Percentiles rank a stretch among this genome's conserved stretches.
These are phyloP conservation scores for Maccullochella peelii DNA, from an alignment of 2,113 vertebrate species.

Conservation along the genomic window DNA sequence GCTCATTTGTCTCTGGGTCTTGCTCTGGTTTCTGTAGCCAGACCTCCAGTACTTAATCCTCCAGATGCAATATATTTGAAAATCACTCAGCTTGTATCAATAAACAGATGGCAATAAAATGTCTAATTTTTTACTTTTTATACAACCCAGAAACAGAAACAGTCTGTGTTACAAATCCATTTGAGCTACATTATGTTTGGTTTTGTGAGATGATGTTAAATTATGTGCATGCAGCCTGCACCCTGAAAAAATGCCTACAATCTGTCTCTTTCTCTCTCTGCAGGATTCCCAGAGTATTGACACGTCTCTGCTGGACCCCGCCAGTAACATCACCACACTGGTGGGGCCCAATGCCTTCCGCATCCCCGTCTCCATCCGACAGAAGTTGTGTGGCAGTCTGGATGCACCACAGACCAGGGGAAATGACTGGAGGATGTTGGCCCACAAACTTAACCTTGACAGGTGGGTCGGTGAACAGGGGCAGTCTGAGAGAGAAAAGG, in stretches of 20 bases:
- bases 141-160: background rate
- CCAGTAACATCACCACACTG: constrained; percentile 91
- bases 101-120: constrained; percentile 31
- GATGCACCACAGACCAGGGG: constrained; percentile 97
- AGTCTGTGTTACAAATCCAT: constrained; percentile 28
- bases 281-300: constrained; percentile 93
- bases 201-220: constrained; percentile 13
- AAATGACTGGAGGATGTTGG: constrained; percentile 98
- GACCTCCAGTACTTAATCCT: constrained; percentile 49
- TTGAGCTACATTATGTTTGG: constrained; percentile 38
- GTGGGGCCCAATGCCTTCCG: constrained; percentile 95
- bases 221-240: constrained; percentile 10
- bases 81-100: constrained; percentile 44
- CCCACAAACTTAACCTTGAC: constrained; percentile 97
- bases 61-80: constrained; percentile 46
- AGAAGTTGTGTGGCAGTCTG: constrained; percentile 97
- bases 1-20: constrained; percentile 60
- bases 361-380: constrained; percentile 95
- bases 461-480: constrained; percentile 83
- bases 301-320: constrained; percentile 90
- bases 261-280: constrained; percentile 3
- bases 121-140: constrained; percentile 24
- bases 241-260: background rate
- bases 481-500: background rate
- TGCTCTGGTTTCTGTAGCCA: constrained; percentile 45